Percentiles rank a stretch among this genome's conserved stretches.
Conservation (phyloP, 2,113 vertebrate species). For the Oncorhynchus kisutch region DNA sequence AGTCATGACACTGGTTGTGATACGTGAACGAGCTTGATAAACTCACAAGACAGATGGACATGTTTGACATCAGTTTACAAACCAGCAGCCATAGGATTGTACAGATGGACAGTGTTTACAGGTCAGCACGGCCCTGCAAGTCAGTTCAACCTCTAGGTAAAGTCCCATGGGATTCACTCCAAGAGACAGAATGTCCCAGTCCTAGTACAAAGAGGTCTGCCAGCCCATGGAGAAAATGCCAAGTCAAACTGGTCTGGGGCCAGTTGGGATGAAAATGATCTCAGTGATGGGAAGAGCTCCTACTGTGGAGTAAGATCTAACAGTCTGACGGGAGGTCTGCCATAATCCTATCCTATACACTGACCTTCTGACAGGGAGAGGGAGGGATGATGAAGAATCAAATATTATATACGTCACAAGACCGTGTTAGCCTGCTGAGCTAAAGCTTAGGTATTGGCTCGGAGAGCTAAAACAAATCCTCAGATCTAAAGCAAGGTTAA, state of each 20-base stretch:
- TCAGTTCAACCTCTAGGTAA: constrained; percentile 14
- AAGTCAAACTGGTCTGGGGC: not conserved
- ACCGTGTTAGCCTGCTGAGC: not conserved
- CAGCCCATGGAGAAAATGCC: not conserved
- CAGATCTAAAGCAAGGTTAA: too few relatives aligned
- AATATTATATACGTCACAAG: not conserved
- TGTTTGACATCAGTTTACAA: too few relatives aligned
- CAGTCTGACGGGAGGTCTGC: constrained; percentile 21
- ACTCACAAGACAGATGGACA: too few relatives aligned
- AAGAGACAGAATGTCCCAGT: constrained; percentile 39
- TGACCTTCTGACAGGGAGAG: not conserved
- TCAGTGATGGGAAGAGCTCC: not conserved
- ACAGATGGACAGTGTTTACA: constrained; percentile 35
- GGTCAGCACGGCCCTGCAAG: not conserved
- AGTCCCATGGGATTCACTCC: constrained; percentile 37
- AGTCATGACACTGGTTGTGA: too few relatives aligned
- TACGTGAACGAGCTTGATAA: too few relatives aligned
- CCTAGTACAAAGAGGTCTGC: not conserved
- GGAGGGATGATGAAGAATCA: not conserved
- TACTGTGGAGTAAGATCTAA: constrained; percentile 34
- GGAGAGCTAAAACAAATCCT: too few relatives aligned
- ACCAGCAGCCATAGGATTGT: not conserved
- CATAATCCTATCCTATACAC: not conserved
- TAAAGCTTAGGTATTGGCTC: too few relatives aligned
- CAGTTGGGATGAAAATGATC: not conserved